Evolutionary conservation across 2,113 vertebrate genomes (phyloP).

Genomic region (Bubo scandiacus): DNA sequence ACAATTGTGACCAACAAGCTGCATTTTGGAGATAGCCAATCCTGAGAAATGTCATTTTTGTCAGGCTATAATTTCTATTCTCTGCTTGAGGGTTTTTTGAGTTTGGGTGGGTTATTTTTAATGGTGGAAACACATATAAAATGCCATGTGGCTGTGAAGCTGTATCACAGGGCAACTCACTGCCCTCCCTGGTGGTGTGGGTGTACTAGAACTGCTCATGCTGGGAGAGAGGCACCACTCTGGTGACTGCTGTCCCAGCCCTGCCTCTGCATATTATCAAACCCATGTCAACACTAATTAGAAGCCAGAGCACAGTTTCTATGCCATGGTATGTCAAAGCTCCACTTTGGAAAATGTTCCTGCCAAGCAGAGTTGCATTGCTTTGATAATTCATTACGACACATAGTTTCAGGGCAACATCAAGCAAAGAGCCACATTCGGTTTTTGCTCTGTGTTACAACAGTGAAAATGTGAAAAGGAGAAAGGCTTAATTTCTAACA

Average conservation of each 20-base stretch:
- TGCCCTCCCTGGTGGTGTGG: neutral
- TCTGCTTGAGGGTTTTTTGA: neutral
- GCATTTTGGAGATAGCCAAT: neutral
- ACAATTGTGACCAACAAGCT: neutral
- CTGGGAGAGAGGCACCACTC: neutral
- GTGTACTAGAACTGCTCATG: neutral
- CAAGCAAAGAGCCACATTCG: rapidly evolving
- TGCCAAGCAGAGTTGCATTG: neutral
- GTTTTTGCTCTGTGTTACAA: neutral
- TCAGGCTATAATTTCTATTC: neutral
- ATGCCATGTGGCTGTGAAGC: neutral
- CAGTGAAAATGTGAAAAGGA: neutral
- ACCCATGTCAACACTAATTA: neutral
- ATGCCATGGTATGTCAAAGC: neutral
- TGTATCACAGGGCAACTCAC: neutral
- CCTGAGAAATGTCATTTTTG: neutral
- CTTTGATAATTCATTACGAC: neutral
- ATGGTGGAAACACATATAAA: neutral
- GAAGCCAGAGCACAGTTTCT: neutral
- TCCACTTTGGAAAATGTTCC: neutral
- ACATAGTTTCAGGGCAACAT: neutral
- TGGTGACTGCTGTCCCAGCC: neutral
- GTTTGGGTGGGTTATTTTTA: neutral
- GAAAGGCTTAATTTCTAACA: neutral
- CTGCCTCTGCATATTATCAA: neutral